These are phyloP conservation scores for Henicopernis longicauda DNA, from an alignment of 2,113 vertebrate genomes.

Conservation along the genomic window DNA sequence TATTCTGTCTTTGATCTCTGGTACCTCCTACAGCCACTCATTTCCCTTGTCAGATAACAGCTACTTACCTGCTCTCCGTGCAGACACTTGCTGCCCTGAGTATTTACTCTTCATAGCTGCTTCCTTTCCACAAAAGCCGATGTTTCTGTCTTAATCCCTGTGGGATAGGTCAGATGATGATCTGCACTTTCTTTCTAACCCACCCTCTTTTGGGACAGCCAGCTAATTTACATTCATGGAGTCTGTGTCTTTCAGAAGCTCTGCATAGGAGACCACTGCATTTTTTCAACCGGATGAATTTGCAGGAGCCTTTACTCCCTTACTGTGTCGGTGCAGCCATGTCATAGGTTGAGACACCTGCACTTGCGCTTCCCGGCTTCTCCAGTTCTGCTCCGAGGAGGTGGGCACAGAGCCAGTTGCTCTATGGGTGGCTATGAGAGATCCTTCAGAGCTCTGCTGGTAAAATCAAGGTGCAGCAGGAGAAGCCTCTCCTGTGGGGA, in stretches of 20 bases:
- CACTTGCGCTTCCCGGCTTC: neutral
- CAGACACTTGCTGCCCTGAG: neutral
- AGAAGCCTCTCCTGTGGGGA: neutral
- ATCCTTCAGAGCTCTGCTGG: neutral
- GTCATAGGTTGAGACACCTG: neutral
- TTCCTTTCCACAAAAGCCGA: neutral
- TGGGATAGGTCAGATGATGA: neutral
- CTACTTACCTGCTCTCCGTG: neutral
- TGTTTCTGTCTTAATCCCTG: neutral
- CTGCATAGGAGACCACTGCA: neutral
- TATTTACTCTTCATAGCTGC: neutral
- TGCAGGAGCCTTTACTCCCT: neutral
- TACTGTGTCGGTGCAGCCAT: neutral
- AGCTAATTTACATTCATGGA: neutral
- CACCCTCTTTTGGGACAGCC: neutral
- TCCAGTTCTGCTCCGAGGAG: neutral
- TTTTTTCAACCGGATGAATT: neutral
- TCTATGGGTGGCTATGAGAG: neutral
- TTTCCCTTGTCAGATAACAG: neutral
- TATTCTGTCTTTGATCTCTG: neutral
- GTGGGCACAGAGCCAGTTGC: fast-evolving
- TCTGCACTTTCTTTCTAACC: neutral
- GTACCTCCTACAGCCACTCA: neutral
- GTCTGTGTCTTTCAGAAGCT: neutral
- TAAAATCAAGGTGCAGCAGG: neutral